A percentile compares a stretch with the other conserved stretches of the same genome.
phyloP scores from a whole-genome alignment of 2,113 vertebrate genomes.

The Falco punctatus region DNA sequence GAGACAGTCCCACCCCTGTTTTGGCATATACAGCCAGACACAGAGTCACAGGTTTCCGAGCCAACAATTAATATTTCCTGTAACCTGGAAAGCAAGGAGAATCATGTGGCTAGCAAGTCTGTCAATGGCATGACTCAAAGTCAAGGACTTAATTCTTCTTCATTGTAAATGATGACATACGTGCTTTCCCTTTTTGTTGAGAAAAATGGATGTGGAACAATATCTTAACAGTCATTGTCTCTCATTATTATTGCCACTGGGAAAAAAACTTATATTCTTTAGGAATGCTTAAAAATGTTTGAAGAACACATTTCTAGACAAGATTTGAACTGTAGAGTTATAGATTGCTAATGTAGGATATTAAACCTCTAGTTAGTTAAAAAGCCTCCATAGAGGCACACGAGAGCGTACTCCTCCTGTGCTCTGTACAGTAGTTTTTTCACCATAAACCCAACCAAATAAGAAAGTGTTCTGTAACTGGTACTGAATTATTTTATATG shows the following conservation, averaged over 20 bases:
- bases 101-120: background rate
- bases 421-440: fast-evolving
- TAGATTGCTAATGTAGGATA: background rate
- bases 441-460: background rate
- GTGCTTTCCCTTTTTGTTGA: background rate
- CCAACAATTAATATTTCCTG: background rate
- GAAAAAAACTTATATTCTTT: background rate
- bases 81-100: background rate
- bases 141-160: background rate
- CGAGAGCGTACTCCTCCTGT: background rate
- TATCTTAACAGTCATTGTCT: background rate
- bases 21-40: background rate
- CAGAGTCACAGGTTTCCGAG: background rate
- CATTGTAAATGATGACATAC: background rate
- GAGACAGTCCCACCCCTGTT: background rate
- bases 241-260: background rate
- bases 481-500: background rate
- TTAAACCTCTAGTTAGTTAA: background rate
- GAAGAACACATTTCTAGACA: background rate
- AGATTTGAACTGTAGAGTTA: background rate
- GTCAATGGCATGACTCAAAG: background rate
- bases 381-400: background rate
- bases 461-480: background rate
- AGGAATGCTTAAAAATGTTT: background rate
- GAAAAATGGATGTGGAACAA: background rate